phyloP scores from a whole-genome alignment of 2,113 vertebrate genomes.

The Triplophysa siluroides region DNA sequence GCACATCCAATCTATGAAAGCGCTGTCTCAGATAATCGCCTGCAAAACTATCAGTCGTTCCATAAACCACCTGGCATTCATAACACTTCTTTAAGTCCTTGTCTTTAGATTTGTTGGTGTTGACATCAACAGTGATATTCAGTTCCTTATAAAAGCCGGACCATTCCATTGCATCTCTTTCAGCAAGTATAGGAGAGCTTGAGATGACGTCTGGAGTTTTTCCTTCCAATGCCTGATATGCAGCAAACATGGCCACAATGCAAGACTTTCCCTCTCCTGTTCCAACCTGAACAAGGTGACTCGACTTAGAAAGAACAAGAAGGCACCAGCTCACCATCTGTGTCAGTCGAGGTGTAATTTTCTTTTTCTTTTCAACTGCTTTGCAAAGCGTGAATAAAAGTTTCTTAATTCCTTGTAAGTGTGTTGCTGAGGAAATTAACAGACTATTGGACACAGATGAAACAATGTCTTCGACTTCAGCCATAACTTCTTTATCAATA shows the following conservation, averaged over 20 bases:
- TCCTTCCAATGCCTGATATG: constrained; percentile 23
- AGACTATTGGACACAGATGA: not conserved
- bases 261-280: constrained; percentile 54
- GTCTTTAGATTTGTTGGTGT: constrained; percentile 43
- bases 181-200: constrained; percentile 45
- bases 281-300: constrained; percentile 45
- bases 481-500: not conserved
- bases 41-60: constrained; percentile 50
- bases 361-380: not conserved
- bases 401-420: not conserved
- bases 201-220: constrained; percentile 48
- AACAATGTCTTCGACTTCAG: not conserved
- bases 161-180: constrained; percentile 47
- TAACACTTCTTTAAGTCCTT: constrained; percentile 42
- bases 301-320: constrained; percentile 33
- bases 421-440: not conserved
- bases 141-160: constrained; percentile 16
- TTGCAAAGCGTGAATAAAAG: not conserved
- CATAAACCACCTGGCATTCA: constrained; percentile 49
- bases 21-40: constrained; percentile 51
- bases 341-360: not conserved
- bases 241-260: constrained; percentile 53
- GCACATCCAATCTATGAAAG: constrained; percentile 43
- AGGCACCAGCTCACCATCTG: constrained; percentile 52
- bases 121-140: constrained; percentile 38